Percentiles rank a stretch among this genome's conserved stretches.
Evolutionary conservation across 2,113 vertebrate species (phyloP).

Genomic region (Daubentonia madagascariensis): DNA sequence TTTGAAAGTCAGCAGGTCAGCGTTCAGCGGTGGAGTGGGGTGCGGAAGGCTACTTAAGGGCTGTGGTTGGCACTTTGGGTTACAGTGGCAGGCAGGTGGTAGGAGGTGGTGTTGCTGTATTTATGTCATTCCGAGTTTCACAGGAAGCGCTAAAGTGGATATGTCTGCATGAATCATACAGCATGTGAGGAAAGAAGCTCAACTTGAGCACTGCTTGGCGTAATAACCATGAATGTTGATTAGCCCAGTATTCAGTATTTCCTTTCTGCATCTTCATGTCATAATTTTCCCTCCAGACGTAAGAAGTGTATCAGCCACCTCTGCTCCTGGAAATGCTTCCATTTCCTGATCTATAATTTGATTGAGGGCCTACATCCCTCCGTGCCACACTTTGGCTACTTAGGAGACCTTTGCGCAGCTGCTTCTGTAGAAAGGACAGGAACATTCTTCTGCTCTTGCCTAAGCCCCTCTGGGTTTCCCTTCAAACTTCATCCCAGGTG

Average conservation of each 20-base stretch:
- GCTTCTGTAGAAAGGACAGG: not conserved
- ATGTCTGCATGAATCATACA: not conserved
- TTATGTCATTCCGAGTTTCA: not conserved
- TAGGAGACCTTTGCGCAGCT: not conserved
- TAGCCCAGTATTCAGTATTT: not conserved
- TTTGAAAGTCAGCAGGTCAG: not conserved
- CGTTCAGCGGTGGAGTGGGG: not conserved
- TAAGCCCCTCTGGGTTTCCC: not conserved
- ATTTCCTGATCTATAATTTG: not conserved
- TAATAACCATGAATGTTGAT: not conserved
- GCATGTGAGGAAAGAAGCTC: not conserved
- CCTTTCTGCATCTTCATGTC: not conserved
- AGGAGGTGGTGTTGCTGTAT: not conserved
- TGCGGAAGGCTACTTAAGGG: too few species aligned
- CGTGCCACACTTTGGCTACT: not conserved
- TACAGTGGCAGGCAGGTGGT: not conserved
- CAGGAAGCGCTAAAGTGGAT: not conserved
- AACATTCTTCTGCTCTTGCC: not conserved
- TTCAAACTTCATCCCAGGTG: not conserved
- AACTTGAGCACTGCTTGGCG: not conserved
- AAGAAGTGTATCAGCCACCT: not conserved
- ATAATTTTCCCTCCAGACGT: not conserved
- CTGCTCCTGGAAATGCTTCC: not conserved
- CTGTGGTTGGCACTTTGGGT: rapidly evolving
- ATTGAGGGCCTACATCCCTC: not conserved